Base-by-base conservation (phyloP, 2,113 vertebrate genomes). In the Lasiurus borealis region DNA sequence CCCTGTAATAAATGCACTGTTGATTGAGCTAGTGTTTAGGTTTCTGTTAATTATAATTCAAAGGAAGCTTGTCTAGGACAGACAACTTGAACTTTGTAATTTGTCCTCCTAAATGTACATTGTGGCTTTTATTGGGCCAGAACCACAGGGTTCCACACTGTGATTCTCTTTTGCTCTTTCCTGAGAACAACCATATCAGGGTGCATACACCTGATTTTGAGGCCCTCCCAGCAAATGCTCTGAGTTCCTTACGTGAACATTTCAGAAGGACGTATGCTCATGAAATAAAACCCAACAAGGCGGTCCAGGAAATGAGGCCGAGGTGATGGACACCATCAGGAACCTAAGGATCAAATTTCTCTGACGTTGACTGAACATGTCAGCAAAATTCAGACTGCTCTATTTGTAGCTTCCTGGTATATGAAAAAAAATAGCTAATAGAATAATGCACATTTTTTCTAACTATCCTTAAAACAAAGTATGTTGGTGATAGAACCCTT, bases 51-150 rank as follows among this genome's bases (percentile, higher is more conserved):
- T 75, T 91, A 27, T 9, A 71, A 66, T 89, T 31, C 31, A 75
- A 89, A 91, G 31, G 73, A 88, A 83, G 44, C 9, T 75, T 78
- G 48, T 44, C n/a, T 59, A 72, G 94, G 50, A 78, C 8, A 86
- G 84, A 83, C 8, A 72, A 29, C 1, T 86, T 78, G 9, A 9
- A 52, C n/a, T 16, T 78, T 23, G 16, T n/a, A 91, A 27, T 76
- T 62, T 94, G 19, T 85, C 18, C 66, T 90, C 52, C 81, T 85
- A 59, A 85, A 76, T 4, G 4, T 80, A 9, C 10, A 19, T 64
- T 64, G 75, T 78, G 36, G 18, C 31, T 84, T 90, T 88, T 71
- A 31, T 25, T 69, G 69, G 34, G 34, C 16, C 2, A 0, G 7
- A 80, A n/a, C 7, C 57, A 77, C 0, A 6, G 4, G 4, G 9